Base-by-base conservation (phyloP, 2,113 vertebrate genomes). In the Scatophagus argus region DNA sequence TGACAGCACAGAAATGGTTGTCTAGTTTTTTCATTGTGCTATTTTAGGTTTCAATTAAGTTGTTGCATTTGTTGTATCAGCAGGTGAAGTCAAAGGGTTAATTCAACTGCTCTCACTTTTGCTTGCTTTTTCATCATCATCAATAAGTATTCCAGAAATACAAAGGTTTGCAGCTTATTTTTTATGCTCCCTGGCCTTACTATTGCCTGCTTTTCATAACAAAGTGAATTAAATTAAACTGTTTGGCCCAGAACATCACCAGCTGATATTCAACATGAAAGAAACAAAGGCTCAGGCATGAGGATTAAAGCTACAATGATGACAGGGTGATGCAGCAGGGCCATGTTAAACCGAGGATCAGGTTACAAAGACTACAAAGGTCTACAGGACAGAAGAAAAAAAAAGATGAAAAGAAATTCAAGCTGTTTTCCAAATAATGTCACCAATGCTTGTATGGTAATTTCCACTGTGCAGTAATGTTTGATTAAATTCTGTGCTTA, bases 1-100 rank as follows among this genome's bases (percentile, higher is more conserved):
- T 39, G 49, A 23, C 2, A 29, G 6, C 43, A 46, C 17, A 39
- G 21, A 46, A 61, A 63, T 43, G 6, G n/a, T 23, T 25, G 6
- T 9, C 23, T 58, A 46, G 16, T 29, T 43, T 55, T 56, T 39
- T 27, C 2, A n/a, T 23, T 17, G 27, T 12, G 41, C 52, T 49
- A 25, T 38, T 66, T 73, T 14, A 12, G 25, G 12, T 49, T 63
- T 31, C 38, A 72, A 63, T 72, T 5, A 63, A 29, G 13, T 61
- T 38, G n/a, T 32, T 36, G 31, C 52, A 13, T 51, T 72, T 32
- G n/a, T 51, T 68, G 17, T 7, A 41, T n/a, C 23, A 52, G 70
- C 36, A 52, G 31, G 46, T 55, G 34, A 72, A 77, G 44, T 64
- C n/a, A 69, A 64, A 73, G 17, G 56, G 63, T 58, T 63, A 11